Evolutionary conservation across 2,797 vertebrate genomes (phyloP).

Genomic region (Lacerta bilineata): DNA sequence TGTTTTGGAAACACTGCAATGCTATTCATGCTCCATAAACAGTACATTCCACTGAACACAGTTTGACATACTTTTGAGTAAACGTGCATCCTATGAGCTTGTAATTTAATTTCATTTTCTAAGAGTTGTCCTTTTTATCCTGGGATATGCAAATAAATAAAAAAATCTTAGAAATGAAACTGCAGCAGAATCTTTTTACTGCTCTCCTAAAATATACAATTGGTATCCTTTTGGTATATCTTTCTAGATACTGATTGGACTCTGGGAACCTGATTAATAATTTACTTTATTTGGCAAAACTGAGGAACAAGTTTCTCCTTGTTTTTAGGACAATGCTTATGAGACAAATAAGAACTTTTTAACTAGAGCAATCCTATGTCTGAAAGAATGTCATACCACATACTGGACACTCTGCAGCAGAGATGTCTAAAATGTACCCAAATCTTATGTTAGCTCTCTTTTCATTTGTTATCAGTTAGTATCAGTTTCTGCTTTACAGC

Average conservation of each 20-base stretch:
- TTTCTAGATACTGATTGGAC: background rate
- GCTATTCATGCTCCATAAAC: too few relatives aligned
- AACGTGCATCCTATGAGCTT: background rate
- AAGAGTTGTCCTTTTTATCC: background rate
- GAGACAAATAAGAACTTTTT: background rate
- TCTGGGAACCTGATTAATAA: background rate
- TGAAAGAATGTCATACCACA: background rate
- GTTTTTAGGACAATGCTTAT: background rate
- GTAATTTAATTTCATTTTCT: conserved; percentile 2
- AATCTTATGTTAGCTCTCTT: background rate
- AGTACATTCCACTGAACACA: conserved; percentile 1
- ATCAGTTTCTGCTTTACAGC: background rate
- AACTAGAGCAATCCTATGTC: background rate
- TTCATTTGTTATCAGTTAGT: background rate
- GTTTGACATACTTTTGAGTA: conserved; percentile 8
- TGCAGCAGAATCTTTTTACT: background rate
- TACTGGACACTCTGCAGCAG: background rate
- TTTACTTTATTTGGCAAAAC: background rate
- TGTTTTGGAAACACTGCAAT: conserved; percentile 4
- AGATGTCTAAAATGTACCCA: background rate
- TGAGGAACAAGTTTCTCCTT: background rate
- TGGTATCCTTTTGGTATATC: background rate
- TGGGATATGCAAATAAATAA: background rate
- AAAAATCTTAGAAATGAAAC: background rate
- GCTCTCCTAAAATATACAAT: background rate